A percentile compares a stretch with the other conserved stretches of the same genome.
phyloP scores from a whole-genome alignment of 2,113 vertebrate genomes.

The Indicator indicator region DNA sequence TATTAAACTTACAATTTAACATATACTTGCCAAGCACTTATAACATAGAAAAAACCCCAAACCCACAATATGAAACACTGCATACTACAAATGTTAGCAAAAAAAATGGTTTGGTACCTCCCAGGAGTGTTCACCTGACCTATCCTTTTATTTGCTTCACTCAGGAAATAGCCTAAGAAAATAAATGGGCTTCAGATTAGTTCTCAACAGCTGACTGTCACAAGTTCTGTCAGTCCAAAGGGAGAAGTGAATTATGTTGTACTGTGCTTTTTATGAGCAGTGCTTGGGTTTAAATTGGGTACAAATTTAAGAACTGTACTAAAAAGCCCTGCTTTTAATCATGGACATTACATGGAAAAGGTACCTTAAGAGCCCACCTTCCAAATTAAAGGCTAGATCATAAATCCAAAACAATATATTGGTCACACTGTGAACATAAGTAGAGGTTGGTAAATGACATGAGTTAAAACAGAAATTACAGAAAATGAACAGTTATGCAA shows the following conservation, averaged over 20 bases:
- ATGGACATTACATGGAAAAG: background rate
- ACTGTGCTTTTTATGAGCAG: background rate
- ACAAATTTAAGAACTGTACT: background rate
- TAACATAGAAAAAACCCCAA: background rate
- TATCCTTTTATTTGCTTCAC: background rate
- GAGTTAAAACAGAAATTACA: background rate
- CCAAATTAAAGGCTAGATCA: background rate
- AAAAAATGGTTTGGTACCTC: background rate
- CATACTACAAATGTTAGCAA: background rate
- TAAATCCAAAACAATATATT: background rate
- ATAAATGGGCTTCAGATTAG: background rate
- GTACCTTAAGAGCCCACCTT: background rate
- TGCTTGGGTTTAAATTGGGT: background rate
- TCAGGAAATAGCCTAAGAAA: background rate
- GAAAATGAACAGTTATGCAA: background rate
- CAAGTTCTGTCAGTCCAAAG: background rate
- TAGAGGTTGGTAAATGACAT: background rate
- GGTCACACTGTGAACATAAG: background rate
- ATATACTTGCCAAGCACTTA: background rate
- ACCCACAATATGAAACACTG: background rate
- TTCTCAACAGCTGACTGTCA: background rate
- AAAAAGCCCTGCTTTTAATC: background rate
- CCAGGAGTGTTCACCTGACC: background rate
- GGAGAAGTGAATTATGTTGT: background rate
- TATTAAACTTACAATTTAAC: background rate